These are phyloP conservation scores for Labia minor DNA, from an alignment of 2,888 invertebrate species.

Conservation along the genomic window DNA sequence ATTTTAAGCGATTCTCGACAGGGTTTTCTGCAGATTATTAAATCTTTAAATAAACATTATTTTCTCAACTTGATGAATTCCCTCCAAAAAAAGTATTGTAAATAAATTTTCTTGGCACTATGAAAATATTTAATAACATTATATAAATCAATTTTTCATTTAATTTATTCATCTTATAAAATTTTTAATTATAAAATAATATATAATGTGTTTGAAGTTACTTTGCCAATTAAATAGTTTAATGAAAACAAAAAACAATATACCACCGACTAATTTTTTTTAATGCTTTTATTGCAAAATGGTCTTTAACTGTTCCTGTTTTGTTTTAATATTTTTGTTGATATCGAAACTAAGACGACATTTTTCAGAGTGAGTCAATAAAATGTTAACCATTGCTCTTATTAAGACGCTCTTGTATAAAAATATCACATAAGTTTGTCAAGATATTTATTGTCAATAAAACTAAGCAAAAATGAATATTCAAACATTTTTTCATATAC, in stretches of 20 bases:
- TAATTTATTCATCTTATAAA: neutral
- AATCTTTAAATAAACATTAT: neutral
- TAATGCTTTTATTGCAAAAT: neutral
- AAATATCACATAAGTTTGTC: constrained; percentile 16
- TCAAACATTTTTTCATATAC: neutral
- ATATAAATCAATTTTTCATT: neutral
- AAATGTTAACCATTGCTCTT: constrained; percentile 13
- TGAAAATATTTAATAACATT: neutral
- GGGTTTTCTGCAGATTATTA: neutral
- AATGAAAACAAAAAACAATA: neutral
- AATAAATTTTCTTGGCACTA: constrained; percentile 1
- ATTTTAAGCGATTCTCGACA: neutral
- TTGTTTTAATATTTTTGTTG: neutral
- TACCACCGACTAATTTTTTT: neutral
- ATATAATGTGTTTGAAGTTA: no score
- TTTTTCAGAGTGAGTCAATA: neutral
- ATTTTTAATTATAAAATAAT: neutral
- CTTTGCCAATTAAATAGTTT: neutral
- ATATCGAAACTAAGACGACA: constrained; percentile 6
- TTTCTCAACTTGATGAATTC: neutral
- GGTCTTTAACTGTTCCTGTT: neutral
- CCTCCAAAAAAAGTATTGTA: constrained; percentile 6
- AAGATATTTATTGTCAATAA: constrained; percentile 24
- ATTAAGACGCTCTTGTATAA: neutral
- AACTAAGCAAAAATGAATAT: constrained; percentile 17